These are phyloP conservation scores for Busseola fusca DNA, from an alignment of 2,888 invertebrate genomes.

Conservation along the genomic window DNA sequence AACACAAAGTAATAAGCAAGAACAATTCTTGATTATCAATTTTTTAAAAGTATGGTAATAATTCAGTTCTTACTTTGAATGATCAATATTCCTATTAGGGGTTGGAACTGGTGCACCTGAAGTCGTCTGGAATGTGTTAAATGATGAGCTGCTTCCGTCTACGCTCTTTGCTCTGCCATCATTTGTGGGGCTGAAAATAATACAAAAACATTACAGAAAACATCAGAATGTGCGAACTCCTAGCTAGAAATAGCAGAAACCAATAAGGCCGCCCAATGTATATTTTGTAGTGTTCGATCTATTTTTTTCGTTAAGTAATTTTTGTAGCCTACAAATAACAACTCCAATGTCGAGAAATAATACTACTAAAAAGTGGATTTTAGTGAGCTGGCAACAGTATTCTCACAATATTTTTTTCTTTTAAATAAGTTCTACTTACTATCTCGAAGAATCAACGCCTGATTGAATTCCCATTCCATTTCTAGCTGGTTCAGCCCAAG, in stretches of 20 bases:
- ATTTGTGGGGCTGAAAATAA: constrained; percentile 14
- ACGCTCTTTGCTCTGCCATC: neutral
- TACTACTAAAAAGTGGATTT: neutral
- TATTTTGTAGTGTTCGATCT: neutral
- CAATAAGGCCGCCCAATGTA: neutral
- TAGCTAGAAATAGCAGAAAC: too few species aligned
- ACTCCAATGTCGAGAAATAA: neutral
- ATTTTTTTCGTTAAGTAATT: neutral
- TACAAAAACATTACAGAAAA: neutral
- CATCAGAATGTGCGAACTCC: neutral
- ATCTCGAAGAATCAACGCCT: constrained; percentile 4
- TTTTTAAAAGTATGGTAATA: neutral
- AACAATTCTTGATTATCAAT: too few species aligned
- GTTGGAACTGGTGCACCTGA: constrained; percentile 3
- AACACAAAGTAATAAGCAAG: neutral
- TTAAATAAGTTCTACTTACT: constrained; percentile 27
- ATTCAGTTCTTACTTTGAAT: constrained; percentile 23
- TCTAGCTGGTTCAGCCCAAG: neutral
- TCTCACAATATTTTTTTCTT: neutral
- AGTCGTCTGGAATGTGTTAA: neutral
- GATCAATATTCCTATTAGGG: neutral
- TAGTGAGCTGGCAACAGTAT: neutral
- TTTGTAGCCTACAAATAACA: neutral
- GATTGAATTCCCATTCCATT: neutral
- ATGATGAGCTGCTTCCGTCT: neutral